Percentiles rank a stretch among this genome's conserved stretches.
Evolutionary conservation across 37 sponge, comb jelly and placozoan species (phyloP).

Genomic region (Amphimedon queenslandica): DNA sequence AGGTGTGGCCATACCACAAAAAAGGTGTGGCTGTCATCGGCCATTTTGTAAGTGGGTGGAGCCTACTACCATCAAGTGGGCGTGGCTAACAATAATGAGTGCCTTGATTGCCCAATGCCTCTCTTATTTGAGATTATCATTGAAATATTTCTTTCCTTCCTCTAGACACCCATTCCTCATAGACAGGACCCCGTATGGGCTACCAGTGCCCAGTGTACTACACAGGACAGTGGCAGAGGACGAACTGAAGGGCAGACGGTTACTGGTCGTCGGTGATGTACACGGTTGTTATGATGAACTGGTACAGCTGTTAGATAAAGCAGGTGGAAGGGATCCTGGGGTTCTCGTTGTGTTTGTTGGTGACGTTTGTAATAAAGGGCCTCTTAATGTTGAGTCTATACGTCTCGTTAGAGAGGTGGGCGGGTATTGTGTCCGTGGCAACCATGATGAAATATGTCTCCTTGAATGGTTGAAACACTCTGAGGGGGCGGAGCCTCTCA

Average conservation of each 20-base stretch:
- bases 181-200: constrained; percentile 55
- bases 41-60: too few species aligned
- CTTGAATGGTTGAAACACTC: constrained; percentile 32
- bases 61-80: too few species aligned
- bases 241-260: constrained; percentile 31
- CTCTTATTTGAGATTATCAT: constrained; percentile 4
- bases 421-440: constrained; percentile 68
- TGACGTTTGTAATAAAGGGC: constrained; percentile 84
- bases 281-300: constrained; percentile 89
- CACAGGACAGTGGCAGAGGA: constrained; percentile 54
- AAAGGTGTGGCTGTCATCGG: too few species aligned
- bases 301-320: constrained; percentile 45
- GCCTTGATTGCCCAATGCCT: constrained; percentile 9
- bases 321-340: constrained; percentile 15
- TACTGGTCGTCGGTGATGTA: constrained; percentile 75
- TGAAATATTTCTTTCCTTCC: constrained; percentile 29
- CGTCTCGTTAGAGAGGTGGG: constrained; percentile 38
- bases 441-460: constrained; percentile 78
- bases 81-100: constrained; percentile 20
- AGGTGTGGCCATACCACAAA: too few species aligned
- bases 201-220: constrained; percentile 32
- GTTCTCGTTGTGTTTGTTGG: constrained; percentile 66
- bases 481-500: constrained; percentile 7
- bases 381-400: constrained; percentile 60
- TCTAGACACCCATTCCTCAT: constrained; percentile 18